Conservation (phyloP, 2,797 vertebrate genomes). For the Scarus forsteni region DNA sequence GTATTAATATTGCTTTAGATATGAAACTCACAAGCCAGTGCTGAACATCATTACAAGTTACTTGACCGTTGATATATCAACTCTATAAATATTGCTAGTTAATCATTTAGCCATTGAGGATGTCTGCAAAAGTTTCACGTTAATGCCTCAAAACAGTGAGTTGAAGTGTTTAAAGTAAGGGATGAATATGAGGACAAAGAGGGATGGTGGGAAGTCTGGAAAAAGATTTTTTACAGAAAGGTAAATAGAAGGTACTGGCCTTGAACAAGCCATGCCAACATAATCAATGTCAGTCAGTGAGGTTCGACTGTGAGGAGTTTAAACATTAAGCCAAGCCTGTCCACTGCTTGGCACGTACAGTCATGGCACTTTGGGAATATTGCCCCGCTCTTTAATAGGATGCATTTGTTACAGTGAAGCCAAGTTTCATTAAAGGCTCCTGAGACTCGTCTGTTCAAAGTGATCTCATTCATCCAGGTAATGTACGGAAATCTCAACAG, state of each 20-base stretch:
- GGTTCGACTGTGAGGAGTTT: constrained; percentile 19
- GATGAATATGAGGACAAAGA: not conserved
- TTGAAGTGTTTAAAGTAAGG: too few species aligned
- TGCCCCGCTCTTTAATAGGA: constrained; percentile 20
- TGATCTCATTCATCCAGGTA: constrained; percentile 18
- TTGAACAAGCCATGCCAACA: not conserved
- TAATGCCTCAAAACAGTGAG: too few species aligned
- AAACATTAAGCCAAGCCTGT: not conserved
- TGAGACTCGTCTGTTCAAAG: not conserved
- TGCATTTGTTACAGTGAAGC: constrained; percentile 18
- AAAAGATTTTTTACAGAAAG: not conserved
- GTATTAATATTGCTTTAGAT: too few species aligned
- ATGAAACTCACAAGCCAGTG: too few species aligned
- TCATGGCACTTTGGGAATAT: constrained; percentile 7
- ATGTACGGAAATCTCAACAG: constrained; percentile 19
- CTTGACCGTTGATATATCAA: too few species aligned
- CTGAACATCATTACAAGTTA: too few species aligned
- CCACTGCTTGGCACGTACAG: constrained; percentile 9
- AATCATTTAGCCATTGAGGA: too few species aligned
- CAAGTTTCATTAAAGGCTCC: constrained; percentile 15
- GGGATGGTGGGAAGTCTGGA: not conserved
- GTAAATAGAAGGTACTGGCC: not conserved
- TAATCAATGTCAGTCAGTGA: constrained; percentile 5
- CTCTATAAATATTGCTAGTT: too few species aligned
- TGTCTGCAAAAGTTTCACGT: too few species aligned